Evolutionary conservation across 2,888 invertebrate genomes (phyloP).

Genomic region (Calameuta pallipes): DNA sequence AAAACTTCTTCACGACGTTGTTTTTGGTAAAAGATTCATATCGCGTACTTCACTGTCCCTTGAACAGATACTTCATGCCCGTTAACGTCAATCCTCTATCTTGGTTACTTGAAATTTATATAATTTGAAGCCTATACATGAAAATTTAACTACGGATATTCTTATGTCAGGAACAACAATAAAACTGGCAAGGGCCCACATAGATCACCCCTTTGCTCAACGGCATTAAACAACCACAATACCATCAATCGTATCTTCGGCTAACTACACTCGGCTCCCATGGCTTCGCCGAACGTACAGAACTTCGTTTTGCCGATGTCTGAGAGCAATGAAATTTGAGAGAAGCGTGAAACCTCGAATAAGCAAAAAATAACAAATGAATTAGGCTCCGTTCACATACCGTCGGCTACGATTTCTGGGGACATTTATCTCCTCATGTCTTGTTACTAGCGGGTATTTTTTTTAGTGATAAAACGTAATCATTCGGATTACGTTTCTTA

Average conservation of each 20-base stretch:
- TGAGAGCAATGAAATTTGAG: conserved; percentile 17
- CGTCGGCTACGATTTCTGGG: neutral
- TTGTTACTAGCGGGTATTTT: neutral
- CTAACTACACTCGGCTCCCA: conserved; percentile 35
- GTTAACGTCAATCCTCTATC: conserved; percentile 5
- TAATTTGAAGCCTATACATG: conserved; percentile 29
- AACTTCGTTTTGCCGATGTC: conserved; percentile 29
- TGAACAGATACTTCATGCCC: neutral
- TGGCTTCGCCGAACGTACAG: conserved; percentile 32
- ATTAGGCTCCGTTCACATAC: neutral
- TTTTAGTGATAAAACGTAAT: neutral
- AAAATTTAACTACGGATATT: conserved; percentile 42
- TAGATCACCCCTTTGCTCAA: conserved; percentile 33
- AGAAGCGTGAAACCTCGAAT: neutral
- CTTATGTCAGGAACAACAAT: conserved; percentile 50
- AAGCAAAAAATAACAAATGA: neutral
- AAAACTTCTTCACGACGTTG: conserved; percentile 17
- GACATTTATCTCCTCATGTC: neutral
- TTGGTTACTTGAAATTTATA: conserved; percentile 37
- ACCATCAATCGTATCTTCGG: conserved; percentile 42
- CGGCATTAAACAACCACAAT: conserved; percentile 31
- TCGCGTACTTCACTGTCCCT: conserved; percentile 3
- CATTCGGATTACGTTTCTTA: neutral
- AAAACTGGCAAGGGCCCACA: conserved; percentile 44
- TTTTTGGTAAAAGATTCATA: conserved; percentile 15